A percentile compares a stretch with the other conserved stretches of the same genome.
phyloP scores from a whole-genome alignment of 2,797 vertebrate species.

The Setipinna tenuifilis region DNA sequence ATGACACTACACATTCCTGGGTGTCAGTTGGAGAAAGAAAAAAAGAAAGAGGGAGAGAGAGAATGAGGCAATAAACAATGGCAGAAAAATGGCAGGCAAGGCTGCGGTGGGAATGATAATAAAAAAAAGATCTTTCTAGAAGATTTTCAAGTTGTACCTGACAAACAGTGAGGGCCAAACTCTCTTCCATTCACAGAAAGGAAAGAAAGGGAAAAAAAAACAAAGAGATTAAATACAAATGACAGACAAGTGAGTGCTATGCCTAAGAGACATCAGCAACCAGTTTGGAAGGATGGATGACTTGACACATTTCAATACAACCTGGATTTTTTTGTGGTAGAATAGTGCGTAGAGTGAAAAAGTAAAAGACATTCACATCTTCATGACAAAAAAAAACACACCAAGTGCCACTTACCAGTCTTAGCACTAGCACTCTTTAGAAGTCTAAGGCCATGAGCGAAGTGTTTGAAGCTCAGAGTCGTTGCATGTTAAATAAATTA shows the following conservation, averaged over 20 bases:
- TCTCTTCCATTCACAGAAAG: not conserved
- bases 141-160: slow-evolving; percentile 25
- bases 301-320: slow-evolving; percentile 1
- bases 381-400: not conserved
- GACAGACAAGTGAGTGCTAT: not conserved
- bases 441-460: not conserved
- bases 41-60: not conserved
- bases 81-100: not conserved
- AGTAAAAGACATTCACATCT: not conserved
- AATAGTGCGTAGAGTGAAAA: not conserved
- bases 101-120: not conserved
- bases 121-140: slow-evolving; percentile 23
- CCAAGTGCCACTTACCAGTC: not conserved
- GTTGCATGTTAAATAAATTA: not conserved
- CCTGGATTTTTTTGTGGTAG: not conserved
- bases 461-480: not conserved
- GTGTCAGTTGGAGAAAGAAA: slow-evolving; percentile 1
- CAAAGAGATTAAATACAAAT: not conserved
- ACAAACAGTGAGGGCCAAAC: not conserved
- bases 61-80: not conserved
- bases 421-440: not conserved
- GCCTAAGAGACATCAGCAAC: not conserved
- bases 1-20: not conserved
- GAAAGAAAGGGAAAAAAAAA: not conserved
- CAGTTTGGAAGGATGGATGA: not conserved